Conservation (phyloP, 2,888 invertebrate genomes). For the Heterodera filipjevi region DNA sequence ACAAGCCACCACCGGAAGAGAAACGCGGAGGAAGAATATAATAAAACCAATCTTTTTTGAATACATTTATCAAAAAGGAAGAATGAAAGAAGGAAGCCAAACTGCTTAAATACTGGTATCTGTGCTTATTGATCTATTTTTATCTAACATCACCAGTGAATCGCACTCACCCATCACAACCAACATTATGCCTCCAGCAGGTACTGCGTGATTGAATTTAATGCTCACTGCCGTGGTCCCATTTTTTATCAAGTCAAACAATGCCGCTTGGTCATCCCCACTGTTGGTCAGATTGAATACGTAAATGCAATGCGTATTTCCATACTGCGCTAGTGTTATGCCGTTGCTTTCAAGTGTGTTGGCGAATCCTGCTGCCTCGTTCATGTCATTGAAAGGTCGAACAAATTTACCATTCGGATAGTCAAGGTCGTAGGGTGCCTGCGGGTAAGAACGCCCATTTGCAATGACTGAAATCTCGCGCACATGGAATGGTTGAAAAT, state of each 20-base stretch:
- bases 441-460: too few relatives aligned
- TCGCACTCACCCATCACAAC: constrained; percentile 20
- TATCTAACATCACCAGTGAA: constrained; percentile 23
- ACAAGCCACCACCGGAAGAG: neutral
- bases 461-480: too few relatives aligned
- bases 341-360: constrained; percentile 17
- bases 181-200: constrained; percentile 24
- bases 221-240: constrained; percentile 13
- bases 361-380: neutral
- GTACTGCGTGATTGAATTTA: constrained; percentile 1
- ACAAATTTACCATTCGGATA: too few relatives aligned
- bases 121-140: constrained; percentile 28
- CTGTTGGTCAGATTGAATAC: constrained; percentile 17
- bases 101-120: constrained; percentile 18
- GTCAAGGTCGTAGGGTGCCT: too few relatives aligned
- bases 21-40: neutral
- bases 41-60: neutral
- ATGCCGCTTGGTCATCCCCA: constrained; percentile 5
- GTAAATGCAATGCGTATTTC: constrained; percentile 14
- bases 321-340: neutral
- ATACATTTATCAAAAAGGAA: constrained; percentile 6
- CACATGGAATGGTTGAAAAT: too few relatives aligned
- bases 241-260: constrained; percentile 20
- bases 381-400: constrained; percentile 15
- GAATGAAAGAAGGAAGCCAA: neutral